A percentile compares a stretch with the other conserved stretches of the same genome.
These are phyloP conservation scores for Cnemophilus loriae DNA, from an alignment of 2,113 vertebrate species.

Conservation along the genomic window DNA sequence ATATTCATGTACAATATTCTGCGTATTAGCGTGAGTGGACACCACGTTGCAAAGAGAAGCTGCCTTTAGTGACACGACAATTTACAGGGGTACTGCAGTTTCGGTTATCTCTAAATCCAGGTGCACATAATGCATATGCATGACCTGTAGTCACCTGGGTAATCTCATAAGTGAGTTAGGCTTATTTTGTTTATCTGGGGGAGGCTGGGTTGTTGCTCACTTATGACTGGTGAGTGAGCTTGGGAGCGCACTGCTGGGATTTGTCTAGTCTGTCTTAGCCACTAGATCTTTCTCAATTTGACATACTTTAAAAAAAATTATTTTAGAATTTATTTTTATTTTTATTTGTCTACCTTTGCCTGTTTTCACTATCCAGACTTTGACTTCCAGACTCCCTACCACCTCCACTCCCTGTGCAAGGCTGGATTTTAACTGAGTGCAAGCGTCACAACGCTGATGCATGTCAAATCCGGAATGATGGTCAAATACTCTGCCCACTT, in stretches of 20 bases:
- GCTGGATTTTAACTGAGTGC: neutral
- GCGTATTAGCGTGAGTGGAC: neutral
- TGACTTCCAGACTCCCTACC: neutral
- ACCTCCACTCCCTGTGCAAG: neutral
- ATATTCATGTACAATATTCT: neutral
- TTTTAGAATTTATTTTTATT: no score
- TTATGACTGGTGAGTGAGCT: neutral
- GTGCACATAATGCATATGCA: neutral
- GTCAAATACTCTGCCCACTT: neutral
- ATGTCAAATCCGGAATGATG: constrained; percentile 36
- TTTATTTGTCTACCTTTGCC: neutral
- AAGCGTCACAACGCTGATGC: neutral
- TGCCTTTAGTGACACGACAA: neutral
- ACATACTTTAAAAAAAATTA: no score
- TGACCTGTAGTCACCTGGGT: neutral
- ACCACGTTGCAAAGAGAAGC: neutral
- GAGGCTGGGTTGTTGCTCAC: neutral
- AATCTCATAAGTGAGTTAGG: neutral
- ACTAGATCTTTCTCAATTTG: neutral
- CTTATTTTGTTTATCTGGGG: neutral
- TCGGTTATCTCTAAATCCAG: neutral
- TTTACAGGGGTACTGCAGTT: neutral
- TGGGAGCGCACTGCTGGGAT: neutral
- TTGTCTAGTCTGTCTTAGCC: accelerated
- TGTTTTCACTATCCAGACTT: neutral